Base-by-base conservation (phyloP, 2,888 invertebrate species). In the Pseudococcus jackbeardsleyi region DNA sequence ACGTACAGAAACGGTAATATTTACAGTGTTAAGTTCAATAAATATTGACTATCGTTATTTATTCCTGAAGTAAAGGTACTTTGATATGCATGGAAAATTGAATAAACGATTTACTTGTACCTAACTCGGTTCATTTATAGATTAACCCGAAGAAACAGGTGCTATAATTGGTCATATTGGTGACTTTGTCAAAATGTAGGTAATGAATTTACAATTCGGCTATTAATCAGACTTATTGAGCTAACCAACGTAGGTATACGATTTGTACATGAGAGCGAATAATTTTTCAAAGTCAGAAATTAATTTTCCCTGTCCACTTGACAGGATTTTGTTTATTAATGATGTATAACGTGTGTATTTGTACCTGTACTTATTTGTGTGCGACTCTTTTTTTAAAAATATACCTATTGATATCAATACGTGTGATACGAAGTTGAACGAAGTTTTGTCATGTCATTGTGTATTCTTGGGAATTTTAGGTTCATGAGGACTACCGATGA, bases 141-240 rank as follows among this genome's bases (percentile, higher is more conserved):
- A 59, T 59, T 19, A 59, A 59, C 19, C 19, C 59, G 19, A 59
- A 19, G 59, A 59, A 59, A 59, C 59, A 19, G n/a, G 59, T 59
- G 59, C 19, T 59, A 59, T 59, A 59, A 59, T 59, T 59, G 59
- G 59, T 59, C 59, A 59, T 59, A 59, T 59, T 59, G 19, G 59
- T 59, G 59, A 59, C 59, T 59, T 59, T 59, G 59, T 59, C 59
- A 59, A 19, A 59, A 59, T 59, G 19, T 59, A 59, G 59, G 59
- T 59, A 59, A 59, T 19, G 59, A 59, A 59, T 59, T 59, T 59
- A 59, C 26, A 33, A 33, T 33, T 33, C 26, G 26, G 59, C 59
- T 59, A 59, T 59, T 59, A 59, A 59, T 59, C 59, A 59, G 59
- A 59, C 59, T 59, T 59, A 59, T 59, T 59, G 19, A 59, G 59